Base-by-base conservation (phyloP, 2,888 invertebrate species). In the Drosophila rellima region DNA sequence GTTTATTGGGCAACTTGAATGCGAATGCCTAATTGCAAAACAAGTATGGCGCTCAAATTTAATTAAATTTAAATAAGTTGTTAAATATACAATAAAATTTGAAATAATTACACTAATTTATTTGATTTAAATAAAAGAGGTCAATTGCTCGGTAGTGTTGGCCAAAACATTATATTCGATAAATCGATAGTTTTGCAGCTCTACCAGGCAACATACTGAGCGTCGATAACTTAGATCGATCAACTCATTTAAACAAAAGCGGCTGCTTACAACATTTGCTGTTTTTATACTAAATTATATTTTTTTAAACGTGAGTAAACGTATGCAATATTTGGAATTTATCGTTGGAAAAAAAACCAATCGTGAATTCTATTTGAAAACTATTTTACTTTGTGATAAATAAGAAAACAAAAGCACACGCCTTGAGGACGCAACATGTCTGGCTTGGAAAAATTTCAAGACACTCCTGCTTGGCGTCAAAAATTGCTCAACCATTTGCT, bases 401-500 rank as follows among this genome's bases (percentile, higher is more conserved):
- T 40, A 62, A 61, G 56, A 23, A 56, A 68, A 44, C 15, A 55
- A 45, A 55, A 45, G n/a, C 45, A 39, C 10, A 20, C 59, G 51
- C n/a, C 35, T 13, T 51, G 11, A 70, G 54, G 54, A 33, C 45
- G 8, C 29, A 45, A 54, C 66, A 92, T 92, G 92, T 91, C 92
- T 61, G 90, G 82, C 52, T 79, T 91, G 74, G 89, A 90, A 80
- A 90, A 90, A 85, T 91, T 91, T 86, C 87, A 92, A 88, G 84
- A 90, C 70, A 84, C 71, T 63, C 87, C 89, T 51, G 83, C 82
- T 71, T 92, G 92, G 92, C 86, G 91, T 64, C 72, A 81, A 20
- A 83, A 90, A 74, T 74, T 92, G 65, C 90, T 86, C 60, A 83
- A 84, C 31, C 86, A 86, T 74, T 81, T 92, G 48, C 74, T 90